Conservation (phyloP, 1,140 invertebrate genomes). For the Drosophila burlai region DNA sequence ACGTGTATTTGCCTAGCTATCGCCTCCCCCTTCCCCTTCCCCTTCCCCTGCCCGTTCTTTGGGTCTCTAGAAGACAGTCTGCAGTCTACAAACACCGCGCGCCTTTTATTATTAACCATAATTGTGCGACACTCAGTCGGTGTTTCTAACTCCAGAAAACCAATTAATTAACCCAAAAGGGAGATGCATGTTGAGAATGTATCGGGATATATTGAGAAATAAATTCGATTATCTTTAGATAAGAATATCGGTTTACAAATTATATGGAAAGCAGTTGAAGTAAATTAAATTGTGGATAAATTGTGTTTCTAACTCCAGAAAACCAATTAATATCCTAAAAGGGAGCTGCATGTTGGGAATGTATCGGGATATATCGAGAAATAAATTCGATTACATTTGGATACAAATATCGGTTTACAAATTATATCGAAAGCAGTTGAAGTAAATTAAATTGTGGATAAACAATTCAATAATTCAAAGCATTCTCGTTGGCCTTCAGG, state of each 20-base stretch:
- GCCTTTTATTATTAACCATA: constrained; percentile 34
- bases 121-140: not conserved
- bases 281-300: not conserved
- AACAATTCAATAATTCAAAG: not conserved
- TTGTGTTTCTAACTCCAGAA: not conserved
- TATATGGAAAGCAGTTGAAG: no score
- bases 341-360: not conserved
- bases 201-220: not conserved
- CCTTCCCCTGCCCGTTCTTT: constrained; percentile 16
- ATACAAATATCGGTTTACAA: no score
- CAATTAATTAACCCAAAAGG: not conserved
- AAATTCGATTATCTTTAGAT: no score
- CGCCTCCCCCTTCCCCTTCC: no score
- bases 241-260: no score
- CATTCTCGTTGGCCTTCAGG: constrained; percentile 2
- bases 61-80: not conserved
- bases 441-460: not conserved
- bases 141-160: not conserved
- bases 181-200: not conserved
- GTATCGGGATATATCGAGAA: not conserved
- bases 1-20: constrained; percentile 67
- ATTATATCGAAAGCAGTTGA: no score
- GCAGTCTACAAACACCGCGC: not conserved
- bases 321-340: not conserved
- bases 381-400: no score